These are phyloP conservation scores for Momotus momota DNA, from an alignment of 2,797 vertebrate species.

Conservation along the genomic window DNA sequence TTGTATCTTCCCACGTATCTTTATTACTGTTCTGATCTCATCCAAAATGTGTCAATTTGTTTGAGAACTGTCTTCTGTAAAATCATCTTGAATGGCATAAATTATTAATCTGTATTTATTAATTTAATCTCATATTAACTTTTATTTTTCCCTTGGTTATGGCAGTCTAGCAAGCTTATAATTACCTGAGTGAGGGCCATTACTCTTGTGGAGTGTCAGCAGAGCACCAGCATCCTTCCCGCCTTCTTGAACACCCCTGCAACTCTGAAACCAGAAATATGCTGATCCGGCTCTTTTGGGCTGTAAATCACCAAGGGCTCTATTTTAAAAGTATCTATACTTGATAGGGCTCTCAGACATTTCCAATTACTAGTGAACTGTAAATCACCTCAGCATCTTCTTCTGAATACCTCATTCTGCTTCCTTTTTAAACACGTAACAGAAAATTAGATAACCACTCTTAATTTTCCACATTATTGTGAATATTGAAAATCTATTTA, in stretches of 20 bases:
- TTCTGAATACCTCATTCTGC: not conserved
- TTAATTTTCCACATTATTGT: not conserved
- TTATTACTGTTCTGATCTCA: not conserved
- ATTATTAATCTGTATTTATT: not conserved
- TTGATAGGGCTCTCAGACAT: not conserved
- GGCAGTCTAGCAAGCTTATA: not conserved
- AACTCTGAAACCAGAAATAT: not conserved
- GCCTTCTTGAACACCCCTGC: not conserved
- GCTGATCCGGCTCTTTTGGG: not conserved
- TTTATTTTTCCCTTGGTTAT: not conserved
- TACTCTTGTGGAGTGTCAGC: not conserved
- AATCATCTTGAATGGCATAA: not conserved
- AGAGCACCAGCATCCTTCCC: not conserved
- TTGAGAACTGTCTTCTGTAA: not conserved
- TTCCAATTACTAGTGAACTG: not conserved
- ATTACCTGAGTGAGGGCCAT: not conserved
- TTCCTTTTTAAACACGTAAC: not conserved
- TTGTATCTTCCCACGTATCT: not conserved
- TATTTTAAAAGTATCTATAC: not conserved
- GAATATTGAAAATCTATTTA: not conserved
- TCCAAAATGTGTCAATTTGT: not conserved
- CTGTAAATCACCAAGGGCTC: not conserved
- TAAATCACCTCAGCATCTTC: not conserved
- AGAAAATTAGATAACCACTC: not conserved
- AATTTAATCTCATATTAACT: not conserved